Conservation (phyloP, 2,888 invertebrate species). For the Tineola bisselliella region DNA sequence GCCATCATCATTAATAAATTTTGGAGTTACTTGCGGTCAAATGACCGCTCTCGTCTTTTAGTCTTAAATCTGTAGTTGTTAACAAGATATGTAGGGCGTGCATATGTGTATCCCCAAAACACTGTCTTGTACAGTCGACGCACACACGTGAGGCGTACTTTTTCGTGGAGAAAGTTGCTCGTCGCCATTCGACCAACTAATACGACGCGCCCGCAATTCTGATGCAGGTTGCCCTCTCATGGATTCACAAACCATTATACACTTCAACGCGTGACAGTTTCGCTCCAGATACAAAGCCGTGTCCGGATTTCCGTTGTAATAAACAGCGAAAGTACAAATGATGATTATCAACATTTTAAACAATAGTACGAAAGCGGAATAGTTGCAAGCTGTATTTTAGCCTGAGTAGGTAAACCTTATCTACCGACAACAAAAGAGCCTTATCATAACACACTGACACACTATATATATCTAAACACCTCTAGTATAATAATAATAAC, state of each 20-base stretch:
- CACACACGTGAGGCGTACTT: conserved; percentile 30
- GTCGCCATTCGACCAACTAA: conserved; percentile 20
- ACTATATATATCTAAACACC: no score
- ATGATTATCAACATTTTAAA: conserved; percentile 13
- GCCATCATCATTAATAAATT: no score
- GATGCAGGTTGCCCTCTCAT: conserved; percentile 31
- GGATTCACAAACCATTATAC: conserved; percentile 43
- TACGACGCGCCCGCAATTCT: conserved; percentile 39
- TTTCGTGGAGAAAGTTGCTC: conserved; percentile 24
- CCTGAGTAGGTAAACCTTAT: not conserved
- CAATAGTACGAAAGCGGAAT: conserved; percentile 9
- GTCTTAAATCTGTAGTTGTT: no score
- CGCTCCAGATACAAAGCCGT: conserved; percentile 52
- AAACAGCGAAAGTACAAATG: conserved; percentile 15
- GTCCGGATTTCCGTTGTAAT: conserved; percentile 51
- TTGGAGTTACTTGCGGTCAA: no score
- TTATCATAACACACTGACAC: not conserved
- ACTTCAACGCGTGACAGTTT: conserved; percentile 47
- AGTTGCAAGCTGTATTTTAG: not conserved
- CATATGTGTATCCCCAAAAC: conserved; percentile 23
- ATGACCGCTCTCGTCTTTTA: no score
- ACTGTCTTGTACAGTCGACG: conserved; percentile 35
- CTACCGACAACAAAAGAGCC: not conserved
- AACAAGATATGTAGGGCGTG: not conserved
- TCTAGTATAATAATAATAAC: no score